A percentile compares a stretch with the other conserved stretches of the same genome.
Conservation (phyloP, 2,113 vertebrate genomes). For the Prochilodus magdalenae region DNA sequence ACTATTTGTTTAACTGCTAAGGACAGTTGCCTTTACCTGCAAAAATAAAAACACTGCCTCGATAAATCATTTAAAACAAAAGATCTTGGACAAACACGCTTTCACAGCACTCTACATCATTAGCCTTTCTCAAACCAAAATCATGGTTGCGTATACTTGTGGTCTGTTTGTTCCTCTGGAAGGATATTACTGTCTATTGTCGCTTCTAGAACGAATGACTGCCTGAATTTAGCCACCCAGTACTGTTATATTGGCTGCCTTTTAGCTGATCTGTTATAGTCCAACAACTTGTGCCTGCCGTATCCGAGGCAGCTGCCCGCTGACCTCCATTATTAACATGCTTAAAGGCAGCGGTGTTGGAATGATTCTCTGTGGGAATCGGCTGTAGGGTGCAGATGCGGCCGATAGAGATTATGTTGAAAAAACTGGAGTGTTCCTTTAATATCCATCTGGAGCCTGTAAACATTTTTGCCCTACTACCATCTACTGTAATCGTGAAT, state of each 20-base stretch:
- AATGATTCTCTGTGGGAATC: neutral
- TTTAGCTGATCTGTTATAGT: neutral
- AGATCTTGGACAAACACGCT: too few species aligned
- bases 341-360: neutral
- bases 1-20: too few species aligned
- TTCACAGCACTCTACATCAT: too few species aligned
- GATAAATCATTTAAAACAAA: neutral
- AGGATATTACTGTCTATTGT: neutral
- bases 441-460: neutral
- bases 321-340: too few species aligned
- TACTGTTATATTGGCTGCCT: neutral
- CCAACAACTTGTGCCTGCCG: too few species aligned
- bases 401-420: neutral
- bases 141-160: too few species aligned
- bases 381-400: neutral
- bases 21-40: too few species aligned
- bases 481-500: neutral
- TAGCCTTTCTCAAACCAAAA: too few species aligned
- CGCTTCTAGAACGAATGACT: neutral
- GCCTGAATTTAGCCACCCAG: neutral
- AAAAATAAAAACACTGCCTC: too few species aligned
- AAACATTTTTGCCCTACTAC: neutral
- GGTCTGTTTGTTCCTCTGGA: neutral
- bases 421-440: neutral
- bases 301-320: too few species aligned